Evolutionary conservation across 2,888 invertebrate species (phyloP).

Genomic region (Marasmarcha lunaedactyla): DNA sequence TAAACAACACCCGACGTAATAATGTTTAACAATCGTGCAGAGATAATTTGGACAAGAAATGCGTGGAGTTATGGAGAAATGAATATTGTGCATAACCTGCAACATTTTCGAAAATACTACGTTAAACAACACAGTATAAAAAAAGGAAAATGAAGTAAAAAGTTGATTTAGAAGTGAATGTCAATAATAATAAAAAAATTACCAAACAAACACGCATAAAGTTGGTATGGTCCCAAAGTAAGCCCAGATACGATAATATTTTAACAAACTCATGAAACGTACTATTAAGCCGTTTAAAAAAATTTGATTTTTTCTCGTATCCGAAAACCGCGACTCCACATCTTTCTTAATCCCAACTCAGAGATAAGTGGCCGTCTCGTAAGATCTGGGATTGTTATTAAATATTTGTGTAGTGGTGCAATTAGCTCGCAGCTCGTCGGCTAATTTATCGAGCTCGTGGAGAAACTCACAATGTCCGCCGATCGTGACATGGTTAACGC

Average conservation of each 20-base stretch:
- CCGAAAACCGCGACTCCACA: conserved; percentile 22
- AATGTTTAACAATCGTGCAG: conserved; percentile 72
- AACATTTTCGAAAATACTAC: too few relatives aligned
- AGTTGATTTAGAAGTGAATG: too few relatives aligned
- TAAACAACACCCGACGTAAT: conserved; percentile 72
- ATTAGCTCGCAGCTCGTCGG: conserved; percentile 60
- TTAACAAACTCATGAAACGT: too few relatives aligned
- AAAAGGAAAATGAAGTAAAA: too few relatives aligned
- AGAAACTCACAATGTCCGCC: not conserved
- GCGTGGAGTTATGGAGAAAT: conserved; percentile 23
- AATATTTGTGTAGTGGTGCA: conserved; percentile 68
- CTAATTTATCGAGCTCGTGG: conserved; percentile 40
- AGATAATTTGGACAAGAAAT: conserved; percentile 56
- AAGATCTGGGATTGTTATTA: conserved; percentile 66
- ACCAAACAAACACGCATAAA: too few relatives aligned
- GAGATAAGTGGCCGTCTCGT: conserved; percentile 65
- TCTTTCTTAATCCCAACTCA: conserved; percentile 27
- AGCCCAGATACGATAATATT: too few relatives aligned
- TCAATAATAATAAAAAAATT: too few relatives aligned
- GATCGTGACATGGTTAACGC: not conserved
- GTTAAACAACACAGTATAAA: too few relatives aligned
- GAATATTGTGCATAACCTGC: too few relatives aligned
- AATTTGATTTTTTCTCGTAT: too few relatives aligned
- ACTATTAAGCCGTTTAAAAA: too few relatives aligned
- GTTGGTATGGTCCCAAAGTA: too few relatives aligned